Conservation (phyloP, 2,888 invertebrate genomes). For the Crioceris asparagi region DNA sequence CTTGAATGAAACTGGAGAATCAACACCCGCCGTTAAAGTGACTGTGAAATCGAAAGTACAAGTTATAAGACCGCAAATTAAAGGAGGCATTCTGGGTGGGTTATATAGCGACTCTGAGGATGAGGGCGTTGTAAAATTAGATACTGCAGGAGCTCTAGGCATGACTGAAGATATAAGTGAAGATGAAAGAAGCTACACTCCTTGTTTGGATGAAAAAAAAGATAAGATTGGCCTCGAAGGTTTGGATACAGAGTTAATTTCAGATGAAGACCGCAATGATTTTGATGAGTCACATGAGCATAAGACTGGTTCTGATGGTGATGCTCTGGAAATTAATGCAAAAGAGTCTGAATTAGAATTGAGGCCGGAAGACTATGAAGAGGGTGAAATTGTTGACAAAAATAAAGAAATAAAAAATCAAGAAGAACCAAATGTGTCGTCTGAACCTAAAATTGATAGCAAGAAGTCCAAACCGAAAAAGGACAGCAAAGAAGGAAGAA, state of each 20-base stretch:
- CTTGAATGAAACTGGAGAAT: slow-evolving; percentile 3
- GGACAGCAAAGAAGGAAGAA: slow-evolving; percentile 22
- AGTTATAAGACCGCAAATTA: slow-evolving; percentile 8
- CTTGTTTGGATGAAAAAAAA: slow-evolving; percentile 58
- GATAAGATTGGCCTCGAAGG: slow-evolving; percentile 37
- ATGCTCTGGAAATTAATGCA: slow-evolving; percentile 37
- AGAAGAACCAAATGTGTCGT: slow-evolving; percentile 14
- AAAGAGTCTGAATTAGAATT: slow-evolving; percentile 39
- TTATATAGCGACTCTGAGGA: slow-evolving; percentile 37
- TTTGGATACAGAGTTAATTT: slow-evolving; percentile 64
- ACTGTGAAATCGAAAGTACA: not conserved
- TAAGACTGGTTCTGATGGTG: slow-evolving; percentile 35
- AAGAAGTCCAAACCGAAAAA: slow-evolving; percentile 29
- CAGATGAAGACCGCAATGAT: slow-evolving; percentile 59
- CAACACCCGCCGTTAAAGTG: slow-evolving; percentile 1
- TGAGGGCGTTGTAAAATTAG: slow-evolving; percentile 31
- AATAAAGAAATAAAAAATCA: slow-evolving; percentile 22
- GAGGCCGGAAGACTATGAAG: slow-evolving; percentile 42
- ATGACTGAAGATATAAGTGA: slow-evolving; percentile 56
- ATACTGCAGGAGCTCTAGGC: no score
- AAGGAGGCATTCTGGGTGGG: slow-evolving; percentile 16
- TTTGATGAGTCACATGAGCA: slow-evolving; percentile 46
- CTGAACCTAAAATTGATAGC: slow-evolving; percentile 21
- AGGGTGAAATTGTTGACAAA: slow-evolving; percentile 48
- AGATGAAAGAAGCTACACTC: slow-evolving; percentile 61